These are phyloP conservation scores for Dermochelys coriacea DNA, from an alignment of 2,797 vertebrate genomes.

Conservation along the genomic window DNA sequence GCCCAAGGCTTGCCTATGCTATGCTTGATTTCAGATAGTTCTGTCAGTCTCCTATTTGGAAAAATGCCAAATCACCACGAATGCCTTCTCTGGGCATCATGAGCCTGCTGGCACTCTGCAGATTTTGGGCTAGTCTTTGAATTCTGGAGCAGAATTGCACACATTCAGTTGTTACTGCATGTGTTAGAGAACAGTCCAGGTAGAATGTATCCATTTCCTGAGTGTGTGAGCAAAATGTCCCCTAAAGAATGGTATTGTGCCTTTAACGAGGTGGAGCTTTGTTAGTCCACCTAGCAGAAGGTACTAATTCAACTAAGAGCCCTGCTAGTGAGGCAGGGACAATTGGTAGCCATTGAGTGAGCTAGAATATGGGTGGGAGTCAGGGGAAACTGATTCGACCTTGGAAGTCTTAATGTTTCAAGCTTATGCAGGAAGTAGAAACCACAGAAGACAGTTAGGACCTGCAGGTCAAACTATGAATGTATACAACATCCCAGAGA, in stretches of 20 bases:
- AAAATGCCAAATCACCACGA: neutral
- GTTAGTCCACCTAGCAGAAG: neutral
- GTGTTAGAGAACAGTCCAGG: neutral
- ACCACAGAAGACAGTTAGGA: neutral
- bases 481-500: neutral
- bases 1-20: neutral
- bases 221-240: neutral
- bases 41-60: neutral
- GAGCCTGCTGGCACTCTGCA: slow-evolving; percentile 37
- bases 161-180: slow-evolving; percentile 5
- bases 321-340: neutral
- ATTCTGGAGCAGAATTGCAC: slow-evolving; percentile 43
- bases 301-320: neutral
- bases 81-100: slow-evolving; percentile 26
- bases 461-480: neutral
- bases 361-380: neutral
- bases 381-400: neutral
- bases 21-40: neutral
- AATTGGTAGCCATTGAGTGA: neutral
- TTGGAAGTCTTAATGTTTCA: neutral
- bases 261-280: neutral
- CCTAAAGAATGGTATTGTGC: neutral
- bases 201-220: neutral
- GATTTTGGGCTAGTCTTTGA: slow-evolving; percentile 43
- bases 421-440: neutral